Evolutionary conservation across 2,888 invertebrate genomes (phyloP).

Genomic region (Pterostichus niger): DNA sequence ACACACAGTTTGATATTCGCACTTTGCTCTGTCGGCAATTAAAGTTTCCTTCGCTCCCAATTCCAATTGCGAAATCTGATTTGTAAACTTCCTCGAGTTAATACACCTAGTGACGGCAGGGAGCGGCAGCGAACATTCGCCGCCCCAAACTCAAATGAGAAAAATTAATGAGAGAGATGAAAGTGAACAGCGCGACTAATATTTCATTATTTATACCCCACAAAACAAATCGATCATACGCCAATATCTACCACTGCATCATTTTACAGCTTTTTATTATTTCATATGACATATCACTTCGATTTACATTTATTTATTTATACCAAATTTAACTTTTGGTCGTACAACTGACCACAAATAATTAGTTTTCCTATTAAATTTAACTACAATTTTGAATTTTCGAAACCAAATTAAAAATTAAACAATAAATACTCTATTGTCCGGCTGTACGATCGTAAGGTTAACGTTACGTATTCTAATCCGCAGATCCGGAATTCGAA

Average conservation of each 20-base stretch:
- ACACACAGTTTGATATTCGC: constrained; percentile 61
- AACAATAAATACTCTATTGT: too few species aligned
- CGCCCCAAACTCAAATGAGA: constrained; percentile 20
- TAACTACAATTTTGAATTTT: too few species aligned
- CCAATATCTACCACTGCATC: too few species aligned
- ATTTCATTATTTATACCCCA: not conserved
- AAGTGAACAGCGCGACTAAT: constrained; percentile 22
- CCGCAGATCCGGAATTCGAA: too few species aligned
- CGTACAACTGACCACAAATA: too few species aligned
- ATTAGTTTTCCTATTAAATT: too few species aligned
- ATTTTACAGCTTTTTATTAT: too few species aligned
- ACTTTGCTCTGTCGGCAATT: constrained; percentile 53
- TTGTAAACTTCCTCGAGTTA: constrained; percentile 57
- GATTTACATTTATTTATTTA: not conserved
- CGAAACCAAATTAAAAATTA: too few species aligned
- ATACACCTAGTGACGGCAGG: constrained; percentile 6
- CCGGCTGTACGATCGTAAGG: too few species aligned
- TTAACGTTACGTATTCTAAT: too few species aligned
- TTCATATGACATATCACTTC: not conserved
- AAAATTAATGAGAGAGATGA: constrained; percentile 40
- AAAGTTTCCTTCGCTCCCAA: constrained; percentile 58
- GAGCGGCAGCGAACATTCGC: not conserved
- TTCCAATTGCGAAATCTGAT: constrained; percentile 63
- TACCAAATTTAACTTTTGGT: too few species aligned
- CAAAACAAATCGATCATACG: not conserved